Percentiles rank a stretch among this genome's conserved stretches.
These are phyloP conservation scores for Glyphotaelius pellucidus DNA, from an alignment of 2,888 invertebrate species.

Conservation along the genomic window DNA sequence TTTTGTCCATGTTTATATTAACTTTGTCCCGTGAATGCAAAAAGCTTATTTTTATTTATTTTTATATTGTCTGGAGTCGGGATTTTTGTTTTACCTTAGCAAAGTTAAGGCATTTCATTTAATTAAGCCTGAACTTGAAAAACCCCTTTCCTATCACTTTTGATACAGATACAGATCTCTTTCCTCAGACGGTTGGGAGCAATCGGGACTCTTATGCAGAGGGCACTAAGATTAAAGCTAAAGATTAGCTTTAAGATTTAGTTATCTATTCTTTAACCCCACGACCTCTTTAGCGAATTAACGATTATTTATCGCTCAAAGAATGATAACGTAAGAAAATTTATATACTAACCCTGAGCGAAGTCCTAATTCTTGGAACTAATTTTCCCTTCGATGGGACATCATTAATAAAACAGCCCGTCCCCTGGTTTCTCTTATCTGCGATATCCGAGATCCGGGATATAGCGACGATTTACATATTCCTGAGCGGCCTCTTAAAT, in stretches of 20 bases:
- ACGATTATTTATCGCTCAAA: not conserved
- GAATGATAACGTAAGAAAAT: not conserved
- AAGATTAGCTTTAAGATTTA: not conserved
- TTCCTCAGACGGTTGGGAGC: no score
- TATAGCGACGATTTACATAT: slow-evolving; percentile 30
- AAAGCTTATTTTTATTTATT: no score
- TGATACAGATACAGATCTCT: no score
- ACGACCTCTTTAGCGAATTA: not conserved
- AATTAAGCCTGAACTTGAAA: no score
- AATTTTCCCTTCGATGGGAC: slow-evolving; percentile 23
- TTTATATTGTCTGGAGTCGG: no score
- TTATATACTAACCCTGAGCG: not conserved
- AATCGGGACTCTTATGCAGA: no score
- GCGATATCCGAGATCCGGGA: slow-evolving; percentile 15
- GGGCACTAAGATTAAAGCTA: no score
- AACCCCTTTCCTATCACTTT: no score
- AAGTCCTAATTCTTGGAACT: not conserved
- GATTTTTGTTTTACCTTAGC: no score
- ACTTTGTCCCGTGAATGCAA: no score
- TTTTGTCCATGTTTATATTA: no score
- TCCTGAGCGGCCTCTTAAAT: slow-evolving; percentile 44
- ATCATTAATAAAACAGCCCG: slow-evolving; percentile 22
- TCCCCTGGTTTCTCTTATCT: not conserved
- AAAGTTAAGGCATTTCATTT: no score
- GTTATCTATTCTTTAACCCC: not conserved